A percentile compares a stretch with the other conserved stretches of the same genome.
Evolutionary conservation across 2,797 vertebrate genomes (phyloP).

Genomic region (Chrysocyon brachyurus): DNA sequence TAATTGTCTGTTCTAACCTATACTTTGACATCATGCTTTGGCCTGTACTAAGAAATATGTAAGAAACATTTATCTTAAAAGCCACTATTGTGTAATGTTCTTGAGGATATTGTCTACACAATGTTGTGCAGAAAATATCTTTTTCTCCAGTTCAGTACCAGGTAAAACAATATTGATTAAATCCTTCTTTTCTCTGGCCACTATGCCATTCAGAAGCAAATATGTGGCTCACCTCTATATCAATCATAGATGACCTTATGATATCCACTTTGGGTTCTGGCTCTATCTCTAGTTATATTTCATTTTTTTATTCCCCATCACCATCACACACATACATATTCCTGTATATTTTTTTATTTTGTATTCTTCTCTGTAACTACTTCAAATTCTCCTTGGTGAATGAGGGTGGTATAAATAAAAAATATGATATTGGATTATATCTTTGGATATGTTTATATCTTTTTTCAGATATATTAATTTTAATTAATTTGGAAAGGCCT

Average conservation of each 20-base stretch:
- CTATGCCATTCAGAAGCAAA: not conserved
- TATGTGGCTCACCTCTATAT: not conserved
- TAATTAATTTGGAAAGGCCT: constrained; percentile 41
- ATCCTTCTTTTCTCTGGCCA: not conserved
- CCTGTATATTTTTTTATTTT: constrained; percentile 42
- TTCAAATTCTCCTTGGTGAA: constrained; percentile 54
- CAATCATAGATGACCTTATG: not conserved
- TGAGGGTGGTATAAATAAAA: constrained; percentile 32
- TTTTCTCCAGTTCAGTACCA: constrained; percentile 30
- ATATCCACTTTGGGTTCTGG: not conserved
- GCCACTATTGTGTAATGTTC: not conserved
- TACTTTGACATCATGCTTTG: not conserved
- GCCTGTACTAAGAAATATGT: not conserved
- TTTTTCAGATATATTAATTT: constrained; percentile 11
- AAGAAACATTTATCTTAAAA: constrained; percentile 16
- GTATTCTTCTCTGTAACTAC: constrained; percentile 18
- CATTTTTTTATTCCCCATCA: not conserved
- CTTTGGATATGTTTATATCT: constrained; percentile 45
- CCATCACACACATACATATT: not conserved
- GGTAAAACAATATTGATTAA: constrained; percentile 1
- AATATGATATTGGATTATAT: not conserved
- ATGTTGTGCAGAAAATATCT: not conserved
- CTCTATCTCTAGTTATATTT: not conserved
- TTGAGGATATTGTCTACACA: not conserved
- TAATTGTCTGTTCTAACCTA: constrained; percentile 18